Conservation (phyloP, 2,113 vertebrate genomes). For the Ciconia stormi region DNA sequence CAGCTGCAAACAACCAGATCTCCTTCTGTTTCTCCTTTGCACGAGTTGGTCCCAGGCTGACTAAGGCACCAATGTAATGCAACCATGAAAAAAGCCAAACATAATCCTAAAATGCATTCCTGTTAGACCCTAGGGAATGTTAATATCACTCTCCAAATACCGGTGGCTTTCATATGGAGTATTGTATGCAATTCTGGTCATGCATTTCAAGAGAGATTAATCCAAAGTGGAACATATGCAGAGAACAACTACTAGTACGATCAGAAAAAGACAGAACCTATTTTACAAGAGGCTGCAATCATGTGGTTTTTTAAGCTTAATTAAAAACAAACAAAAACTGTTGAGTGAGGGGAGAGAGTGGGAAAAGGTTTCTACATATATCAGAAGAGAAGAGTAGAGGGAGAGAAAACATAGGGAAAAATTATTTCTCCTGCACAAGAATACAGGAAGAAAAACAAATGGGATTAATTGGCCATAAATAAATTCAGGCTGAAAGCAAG, state of each 20-base stretch:
- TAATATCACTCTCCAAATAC: neutral
- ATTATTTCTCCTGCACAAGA: neutral
- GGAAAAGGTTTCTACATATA: neutral
- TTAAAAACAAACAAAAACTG: neutral
- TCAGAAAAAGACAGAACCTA: neutral
- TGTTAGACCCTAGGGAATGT: neutral
- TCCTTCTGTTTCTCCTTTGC: conserved; percentile 59
- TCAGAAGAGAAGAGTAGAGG: neutral
- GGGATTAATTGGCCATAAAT: neutral
- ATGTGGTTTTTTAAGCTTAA: neutral
- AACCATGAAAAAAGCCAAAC: neutral
- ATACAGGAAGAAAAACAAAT: neutral
- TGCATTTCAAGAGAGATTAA: neutral
- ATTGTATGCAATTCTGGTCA: neutral
- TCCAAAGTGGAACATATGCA: neutral
- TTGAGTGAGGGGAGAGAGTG: neutral
- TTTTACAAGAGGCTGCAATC: neutral
- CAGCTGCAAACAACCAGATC: conserved; percentile 51
- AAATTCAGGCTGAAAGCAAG: neutral
- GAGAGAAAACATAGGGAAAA: neutral
- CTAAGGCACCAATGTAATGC: neutral
- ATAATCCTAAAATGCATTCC: neutral
- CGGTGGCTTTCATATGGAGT: neutral
- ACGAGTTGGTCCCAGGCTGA: conserved; percentile 30
- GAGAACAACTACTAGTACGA: neutral